phyloP scores from a whole-genome alignment of 2,888 invertebrate genomes.

The Panopea generosa region DNA sequence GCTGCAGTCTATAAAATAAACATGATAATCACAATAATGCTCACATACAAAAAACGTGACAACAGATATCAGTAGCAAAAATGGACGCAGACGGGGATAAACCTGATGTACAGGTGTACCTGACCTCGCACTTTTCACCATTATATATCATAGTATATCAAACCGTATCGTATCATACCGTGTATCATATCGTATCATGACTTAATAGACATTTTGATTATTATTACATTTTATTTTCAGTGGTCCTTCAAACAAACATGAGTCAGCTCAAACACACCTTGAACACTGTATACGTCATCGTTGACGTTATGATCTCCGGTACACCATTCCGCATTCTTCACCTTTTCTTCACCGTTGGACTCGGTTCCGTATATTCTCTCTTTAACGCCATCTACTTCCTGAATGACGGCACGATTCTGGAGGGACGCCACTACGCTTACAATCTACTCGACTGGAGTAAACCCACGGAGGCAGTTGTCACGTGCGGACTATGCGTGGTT shows the following conservation, averaged over 20 bases:
- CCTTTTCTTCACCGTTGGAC: conserved; percentile 76
- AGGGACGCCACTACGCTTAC: conserved; percentile 80
- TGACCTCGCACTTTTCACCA: too few relatives aligned
- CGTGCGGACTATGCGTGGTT: conserved; percentile 76
- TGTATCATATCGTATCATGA: too few relatives aligned
- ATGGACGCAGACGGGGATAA: too few relatives aligned
- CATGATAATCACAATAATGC: too few relatives aligned
- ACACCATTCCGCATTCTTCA: conserved; percentile 81
- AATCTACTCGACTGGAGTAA: conserved; percentile 81
- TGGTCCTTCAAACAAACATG: conserved; percentile 73
- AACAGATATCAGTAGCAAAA: too few relatives aligned
- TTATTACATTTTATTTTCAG: conserved; percentile 60
- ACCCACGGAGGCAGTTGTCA: conserved; percentile 79
- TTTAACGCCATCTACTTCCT: conserved; percentile 83
- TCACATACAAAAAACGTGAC: too few relatives aligned
- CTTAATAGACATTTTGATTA: too few relatives aligned
- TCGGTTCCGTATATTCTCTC: conserved; percentile 79
- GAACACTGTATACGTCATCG: conserved; percentile 77
- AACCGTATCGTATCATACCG: too few relatives aligned
- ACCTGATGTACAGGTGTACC: too few relatives aligned
- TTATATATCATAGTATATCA: too few relatives aligned
- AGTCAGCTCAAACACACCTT: conserved; percentile 79
- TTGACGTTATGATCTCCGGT: conserved; percentile 77
- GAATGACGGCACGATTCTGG: conserved; percentile 76
- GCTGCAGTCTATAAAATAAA: too few relatives aligned